Evolutionary conservation across 2,888 invertebrate species (phyloP), one percentile per base, ranked within the genome.

Genomic region (Blera fallax): DNA sequence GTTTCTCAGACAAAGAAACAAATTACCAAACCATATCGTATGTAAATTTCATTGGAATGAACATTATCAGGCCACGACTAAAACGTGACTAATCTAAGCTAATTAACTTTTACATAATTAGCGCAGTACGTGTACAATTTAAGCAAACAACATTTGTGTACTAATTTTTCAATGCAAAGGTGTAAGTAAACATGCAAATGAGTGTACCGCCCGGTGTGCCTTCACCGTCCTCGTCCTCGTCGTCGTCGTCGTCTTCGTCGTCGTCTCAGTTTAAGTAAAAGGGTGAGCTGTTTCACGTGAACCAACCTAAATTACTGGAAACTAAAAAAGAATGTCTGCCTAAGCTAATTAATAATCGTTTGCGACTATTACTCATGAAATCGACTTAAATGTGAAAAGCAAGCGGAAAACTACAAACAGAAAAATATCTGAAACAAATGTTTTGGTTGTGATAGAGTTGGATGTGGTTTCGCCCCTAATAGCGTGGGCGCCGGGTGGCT

Each of bases 51-150:
- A 6, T 37, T 10, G 29, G 60, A 69, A 67, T 27, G 67, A 50
- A 60, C 21, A 58, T 40, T 78, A 69, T 69, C 69, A 69, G 43
- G 56, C 45, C 77, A 40, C 67, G 50, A 52, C 77, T 50, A 69
- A 50, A 70, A 69, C 78, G 70, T 78, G 78, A 78, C 78, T 78
- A 78, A 78, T 70, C 70, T 54, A 62, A 62, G 60, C 54, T 70
- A 78, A 70, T 78, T 78, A 78, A 45, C 54, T 60, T 77, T 78
- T 65, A 76, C 65, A 54, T 76, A 76, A 76, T 76, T 76, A 76
- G 54, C 74, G 32, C 54, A 27, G 24, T 34, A 56, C 32, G 54
- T 65, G 45, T 65, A 56, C 34, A 52, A 43, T 67, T 67, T 34
- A 58, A 45, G 34, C 64, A 79, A 64, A 65, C 40, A 72, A 24